Percentiles rank a stretch among this genome's conserved stretches.
phyloP scores from a whole-genome alignment of 2,113 vertebrate genomes.

The Loxodonta africana region DNA sequence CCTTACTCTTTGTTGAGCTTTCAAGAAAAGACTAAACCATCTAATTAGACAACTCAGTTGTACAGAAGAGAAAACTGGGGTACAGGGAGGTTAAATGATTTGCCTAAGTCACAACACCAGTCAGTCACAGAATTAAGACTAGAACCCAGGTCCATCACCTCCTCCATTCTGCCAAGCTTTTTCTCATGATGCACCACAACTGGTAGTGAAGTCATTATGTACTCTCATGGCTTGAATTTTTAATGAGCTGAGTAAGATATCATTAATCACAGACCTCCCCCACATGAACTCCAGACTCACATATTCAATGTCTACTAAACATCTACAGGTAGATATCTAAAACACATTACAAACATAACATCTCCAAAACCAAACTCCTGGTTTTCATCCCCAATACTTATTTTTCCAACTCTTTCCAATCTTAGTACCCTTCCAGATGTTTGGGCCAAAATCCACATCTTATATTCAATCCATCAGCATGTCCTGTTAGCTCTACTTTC shows the following conservation, averaged over 20 bases:
- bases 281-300: slow-evolving; percentile 4
- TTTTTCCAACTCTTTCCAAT: not conserved
- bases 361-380: slow-evolving; percentile 1
- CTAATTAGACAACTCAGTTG: slow-evolving; percentile 1
- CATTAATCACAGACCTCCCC: not conserved
- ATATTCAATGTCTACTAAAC: not conserved
- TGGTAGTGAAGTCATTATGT: not conserved
- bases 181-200: not conserved
- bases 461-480: not conserved
- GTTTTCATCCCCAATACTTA: slow-evolving; percentile 9
- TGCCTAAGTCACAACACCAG: not conserved
- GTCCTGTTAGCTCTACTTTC: not conserved
- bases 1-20: too few relatives aligned
- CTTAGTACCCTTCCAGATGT: not conserved
- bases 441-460: slow-evolving; percentile 13
- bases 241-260: not conserved
- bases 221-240: not conserved
- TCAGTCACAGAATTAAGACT: not conserved
- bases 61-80: slow-evolving; percentile 8
- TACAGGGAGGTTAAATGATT: not conserved
- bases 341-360: not conserved
- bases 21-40: not conserved
- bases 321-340: not conserved
- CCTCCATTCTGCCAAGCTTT: not conserved
- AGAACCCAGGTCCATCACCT: not conserved